These are phyloP conservation scores for Protaetia brevitarsis DNA, from an alignment of 1,140 invertebrate genomes.

Conservation along the genomic window DNA sequence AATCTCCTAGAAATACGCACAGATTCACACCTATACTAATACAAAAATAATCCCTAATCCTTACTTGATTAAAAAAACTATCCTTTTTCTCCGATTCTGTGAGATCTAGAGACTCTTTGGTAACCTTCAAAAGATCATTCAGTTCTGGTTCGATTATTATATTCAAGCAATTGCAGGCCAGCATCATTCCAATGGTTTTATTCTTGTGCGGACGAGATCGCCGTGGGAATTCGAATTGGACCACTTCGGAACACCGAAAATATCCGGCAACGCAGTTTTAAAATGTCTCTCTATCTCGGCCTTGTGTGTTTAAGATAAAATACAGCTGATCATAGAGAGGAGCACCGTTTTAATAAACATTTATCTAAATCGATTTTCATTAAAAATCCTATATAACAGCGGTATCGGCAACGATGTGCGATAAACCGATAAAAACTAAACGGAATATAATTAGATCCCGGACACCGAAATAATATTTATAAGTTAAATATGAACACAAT, in stretches of 20 bases:
- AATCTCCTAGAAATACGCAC: conserved; percentile 42
- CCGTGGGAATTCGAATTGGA: background rate
- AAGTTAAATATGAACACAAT: conserved; percentile 3
- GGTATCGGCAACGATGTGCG: background rate
- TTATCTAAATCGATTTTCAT: background rate
- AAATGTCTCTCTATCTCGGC: background rate
- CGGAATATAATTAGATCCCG: conserved; percentile 7
- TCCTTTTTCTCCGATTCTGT: conserved; percentile 45
- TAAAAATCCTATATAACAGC: background rate
- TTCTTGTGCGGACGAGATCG: background rate
- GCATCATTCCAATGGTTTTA: conserved; percentile 27
- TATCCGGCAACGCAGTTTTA: conserved; percentile 9
- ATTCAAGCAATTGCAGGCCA: conserved; percentile 54
- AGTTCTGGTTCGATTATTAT: conserved; percentile 50
- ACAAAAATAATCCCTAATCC: conserved; percentile 26
- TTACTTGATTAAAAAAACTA: conserved; percentile 51
- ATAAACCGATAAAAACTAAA: background rate
- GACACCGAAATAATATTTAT: background rate
- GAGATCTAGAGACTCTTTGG: conserved; percentile 40
- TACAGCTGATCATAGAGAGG: conserved; percentile 16
- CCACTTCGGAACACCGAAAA: background rate
- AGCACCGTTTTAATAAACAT: conserved; percentile 8
- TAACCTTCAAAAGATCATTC: conserved; percentile 45
- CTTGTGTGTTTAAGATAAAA: background rate
- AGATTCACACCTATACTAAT: background rate